Evolutionary conservation across 2,797 vertebrate genomes (phyloP).

Genomic region (Acropternis orthonyx): DNA sequence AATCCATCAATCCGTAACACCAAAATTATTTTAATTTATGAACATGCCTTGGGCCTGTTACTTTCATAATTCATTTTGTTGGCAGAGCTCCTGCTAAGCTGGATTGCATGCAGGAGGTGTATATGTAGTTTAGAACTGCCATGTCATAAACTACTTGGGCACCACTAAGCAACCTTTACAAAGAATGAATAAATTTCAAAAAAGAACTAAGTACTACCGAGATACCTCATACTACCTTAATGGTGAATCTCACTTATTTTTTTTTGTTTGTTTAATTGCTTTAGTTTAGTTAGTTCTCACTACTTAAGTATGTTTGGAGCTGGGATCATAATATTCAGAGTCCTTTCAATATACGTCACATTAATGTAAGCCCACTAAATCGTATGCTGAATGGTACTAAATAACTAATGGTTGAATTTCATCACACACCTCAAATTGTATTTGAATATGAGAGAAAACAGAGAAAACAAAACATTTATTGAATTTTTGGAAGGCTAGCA

Average conservation of each 20-base stretch:
- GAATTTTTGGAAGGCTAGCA: not conserved
- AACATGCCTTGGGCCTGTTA: not conserved
- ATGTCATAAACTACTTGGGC: not conserved
- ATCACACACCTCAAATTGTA: not conserved
- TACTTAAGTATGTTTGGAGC: not conserved
- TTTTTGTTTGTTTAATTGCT: not conserved
- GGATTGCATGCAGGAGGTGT: not conserved
- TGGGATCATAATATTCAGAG: not conserved
- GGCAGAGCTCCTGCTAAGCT: not conserved
- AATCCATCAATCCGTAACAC: not conserved
- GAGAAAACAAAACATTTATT: fast-evolving
- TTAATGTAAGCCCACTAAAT: not conserved
- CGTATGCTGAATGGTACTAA: not conserved
- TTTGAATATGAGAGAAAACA: not conserved
- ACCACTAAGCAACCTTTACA: not conserved
- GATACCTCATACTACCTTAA: not conserved
- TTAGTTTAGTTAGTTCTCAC: not conserved
- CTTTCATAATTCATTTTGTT: not conserved
- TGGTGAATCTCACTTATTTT: not conserved
- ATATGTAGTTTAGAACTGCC: not conserved
- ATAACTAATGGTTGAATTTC: not conserved
- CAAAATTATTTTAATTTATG: conserved; percentile 1
- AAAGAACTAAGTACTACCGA: not conserved
- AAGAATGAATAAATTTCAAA: not conserved
- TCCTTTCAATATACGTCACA: not conserved